These are phyloP conservation scores for Gobionotothen gibberifrons DNA, from an alignment of 2,797 vertebrate species.

Conservation along the genomic window DNA sequence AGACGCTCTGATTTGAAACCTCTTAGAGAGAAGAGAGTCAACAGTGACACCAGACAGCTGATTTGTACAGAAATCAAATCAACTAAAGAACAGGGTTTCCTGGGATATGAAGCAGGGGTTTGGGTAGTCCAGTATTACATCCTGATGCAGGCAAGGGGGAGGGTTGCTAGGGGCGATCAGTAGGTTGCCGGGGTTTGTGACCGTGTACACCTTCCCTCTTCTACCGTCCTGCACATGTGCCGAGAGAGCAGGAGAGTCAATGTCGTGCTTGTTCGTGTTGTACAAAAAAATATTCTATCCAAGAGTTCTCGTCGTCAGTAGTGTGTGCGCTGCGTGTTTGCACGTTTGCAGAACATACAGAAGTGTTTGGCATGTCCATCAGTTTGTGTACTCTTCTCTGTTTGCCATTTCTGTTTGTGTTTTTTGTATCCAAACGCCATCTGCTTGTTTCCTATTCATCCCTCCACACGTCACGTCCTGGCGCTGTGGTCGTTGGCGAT, in stretches of 20 bases:
- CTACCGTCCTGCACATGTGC: constrained; percentile 72
- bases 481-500: constrained; percentile 73
- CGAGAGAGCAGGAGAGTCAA: constrained; percentile 59
- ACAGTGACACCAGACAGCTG: constrained; percentile 34
- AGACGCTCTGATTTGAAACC: constrained; percentile 27
- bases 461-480: constrained; percentile 51
- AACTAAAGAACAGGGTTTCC: constrained; percentile 38
- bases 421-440: constrained; percentile 61
- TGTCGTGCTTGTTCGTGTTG: constrained; percentile 47
- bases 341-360: constrained; percentile 55
- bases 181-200: constrained; percentile 45
- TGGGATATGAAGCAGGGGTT: constrained; percentile 29
- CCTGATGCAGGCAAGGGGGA: constrained; percentile 55
- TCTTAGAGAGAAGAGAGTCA: constrained; percentile 4
- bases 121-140: constrained; percentile 52
- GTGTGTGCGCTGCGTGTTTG: constrained; percentile 68
- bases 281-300: constrained; percentile 76
- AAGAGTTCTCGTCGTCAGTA: constrained; percentile 75
- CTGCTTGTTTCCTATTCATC: constrained; percentile 47
- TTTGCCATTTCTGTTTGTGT: constrained; percentile 50
- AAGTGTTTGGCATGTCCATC: constrained; percentile 62
- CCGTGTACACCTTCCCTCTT: constrained; percentile 70
- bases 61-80: constrained; percentile 63
- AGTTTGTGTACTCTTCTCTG: constrained; percentile 56
- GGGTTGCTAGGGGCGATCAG: constrained; percentile 33